phyloP scores from a whole-genome alignment of 1,140 invertebrate species.

The Chrysopa pallens region DNA sequence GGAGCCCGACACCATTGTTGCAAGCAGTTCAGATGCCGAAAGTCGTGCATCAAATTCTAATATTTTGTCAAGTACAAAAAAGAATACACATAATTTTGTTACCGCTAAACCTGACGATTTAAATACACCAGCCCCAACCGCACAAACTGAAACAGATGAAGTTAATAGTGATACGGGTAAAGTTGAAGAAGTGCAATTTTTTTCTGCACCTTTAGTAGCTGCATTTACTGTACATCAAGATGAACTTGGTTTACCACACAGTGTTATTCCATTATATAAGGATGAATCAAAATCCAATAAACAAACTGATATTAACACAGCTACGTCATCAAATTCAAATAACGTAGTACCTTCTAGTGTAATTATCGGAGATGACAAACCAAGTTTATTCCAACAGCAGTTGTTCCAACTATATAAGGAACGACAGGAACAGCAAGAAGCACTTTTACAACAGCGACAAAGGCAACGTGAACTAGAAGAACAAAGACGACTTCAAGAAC shows the following conservation, averaged over 20 bases:
- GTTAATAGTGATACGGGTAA: conserved; percentile 27
- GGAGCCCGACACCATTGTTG: no score
- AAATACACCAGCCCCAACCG: not conserved
- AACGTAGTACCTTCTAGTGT: no score
- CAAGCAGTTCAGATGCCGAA: no score
- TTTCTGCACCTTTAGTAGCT: conserved; percentile 55
- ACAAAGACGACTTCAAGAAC: conserved; percentile 26
- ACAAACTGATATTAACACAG: not conserved
- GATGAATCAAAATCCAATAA: conserved; percentile 4
- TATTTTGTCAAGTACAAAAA: no score
- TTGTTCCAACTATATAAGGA: conserved; percentile 19
- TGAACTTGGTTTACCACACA: conserved; percentile 49
- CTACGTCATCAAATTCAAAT: no score
- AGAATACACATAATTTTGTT: not conserved
- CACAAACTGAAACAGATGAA: not conserved
- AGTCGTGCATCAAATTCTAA: no score
- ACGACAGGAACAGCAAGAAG: conserved; percentile 44
- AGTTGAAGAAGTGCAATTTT: conserved; percentile 55
- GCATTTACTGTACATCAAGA: conserved; percentile 72
- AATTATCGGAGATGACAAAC: no score
- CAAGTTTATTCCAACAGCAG: no score
- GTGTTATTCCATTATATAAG: conserved; percentile 47
- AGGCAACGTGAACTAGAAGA: conserved; percentile 45
- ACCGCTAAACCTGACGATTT: not conserved
- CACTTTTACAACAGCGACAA: conserved; percentile 53